Evolutionary conservation across 2,113 vertebrate genomes (phyloP).

Genomic region (Nanorana parkeri): DNA sequence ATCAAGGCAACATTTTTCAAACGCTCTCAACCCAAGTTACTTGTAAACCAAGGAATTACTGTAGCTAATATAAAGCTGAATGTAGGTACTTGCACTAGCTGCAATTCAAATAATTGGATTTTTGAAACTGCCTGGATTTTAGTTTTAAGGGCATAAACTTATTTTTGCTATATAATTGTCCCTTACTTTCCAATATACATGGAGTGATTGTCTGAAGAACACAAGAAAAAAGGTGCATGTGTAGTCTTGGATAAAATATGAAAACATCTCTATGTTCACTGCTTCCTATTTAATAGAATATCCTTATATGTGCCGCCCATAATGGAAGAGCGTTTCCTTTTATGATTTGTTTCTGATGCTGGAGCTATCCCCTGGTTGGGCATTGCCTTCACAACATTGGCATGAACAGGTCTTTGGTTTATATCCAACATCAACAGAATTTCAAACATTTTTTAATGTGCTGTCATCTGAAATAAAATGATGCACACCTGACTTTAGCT

Average conservation of each 20-base stretch:
- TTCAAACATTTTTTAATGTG: slow-evolving; percentile 52
- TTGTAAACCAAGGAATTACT: too few species aligned
- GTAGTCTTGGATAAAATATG: not conserved
- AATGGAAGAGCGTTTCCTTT: slow-evolving; percentile 18
- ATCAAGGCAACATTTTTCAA: too few species aligned
- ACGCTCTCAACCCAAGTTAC: too few species aligned
- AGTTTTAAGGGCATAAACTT: too few species aligned
- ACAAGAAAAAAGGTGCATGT: not conserved
- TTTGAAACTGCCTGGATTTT: too few species aligned
- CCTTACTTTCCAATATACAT: too few species aligned
- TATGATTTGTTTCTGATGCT: too few species aligned
- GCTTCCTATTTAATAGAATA: not conserved
- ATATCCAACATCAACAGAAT: slow-evolving; percentile 40
- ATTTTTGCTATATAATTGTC: too few species aligned
- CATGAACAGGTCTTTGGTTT: slow-evolving; percentile 19
- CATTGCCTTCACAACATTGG: slow-evolving; percentile 33
- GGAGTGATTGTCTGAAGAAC: too few species aligned
- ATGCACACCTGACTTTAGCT: slow-evolving; percentile 45
- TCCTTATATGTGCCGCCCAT: not conserved
- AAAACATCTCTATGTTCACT: not conserved
- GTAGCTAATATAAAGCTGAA: too few species aligned
- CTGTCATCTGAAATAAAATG: slow-evolving; percentile 44
- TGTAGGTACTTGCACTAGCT: too few species aligned
- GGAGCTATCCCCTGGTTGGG: not conserved
- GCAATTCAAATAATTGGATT: too few species aligned